Conservation (phyloP, 2,888 invertebrate genomes). For the Sabatieria punctata region DNA sequence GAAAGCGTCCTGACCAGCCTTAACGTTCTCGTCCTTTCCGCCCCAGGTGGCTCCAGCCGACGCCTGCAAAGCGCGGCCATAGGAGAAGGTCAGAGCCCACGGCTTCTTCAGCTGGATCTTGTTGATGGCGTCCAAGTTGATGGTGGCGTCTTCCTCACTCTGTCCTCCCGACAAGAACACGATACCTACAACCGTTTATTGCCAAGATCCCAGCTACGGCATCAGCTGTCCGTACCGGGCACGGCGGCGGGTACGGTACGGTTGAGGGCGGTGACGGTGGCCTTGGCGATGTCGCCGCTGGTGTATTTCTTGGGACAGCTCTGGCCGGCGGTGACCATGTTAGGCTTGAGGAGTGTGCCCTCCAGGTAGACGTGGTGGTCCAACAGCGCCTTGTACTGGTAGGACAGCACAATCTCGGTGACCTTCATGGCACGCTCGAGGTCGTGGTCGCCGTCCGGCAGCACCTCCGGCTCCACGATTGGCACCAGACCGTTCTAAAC, state of each 20-base stretch:
- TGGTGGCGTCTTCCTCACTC: constrained; percentile 89
- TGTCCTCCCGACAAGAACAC: constrained; percentile 97
- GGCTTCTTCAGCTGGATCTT: constrained; percentile 63
- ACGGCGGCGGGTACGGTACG: constrained; percentile 89
- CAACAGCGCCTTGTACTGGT: constrained; percentile 26
- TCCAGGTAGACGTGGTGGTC: constrained; percentile 32
- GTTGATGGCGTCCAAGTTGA: constrained; percentile 92
- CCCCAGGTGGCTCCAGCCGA: constrained; percentile 86
- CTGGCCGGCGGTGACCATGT: constrained; percentile 93
- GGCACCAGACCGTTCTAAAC: constrained; percentile 22
- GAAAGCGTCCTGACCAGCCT: constrained; percentile 66
- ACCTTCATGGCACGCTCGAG: constrained; percentile 28
- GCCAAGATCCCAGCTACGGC: too few relatives aligned
- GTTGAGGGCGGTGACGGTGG: constrained; percentile 78
- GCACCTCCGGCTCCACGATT: constrained; percentile 26
- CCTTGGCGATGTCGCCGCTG: constrained; percentile 66
- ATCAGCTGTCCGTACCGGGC: too few relatives aligned
- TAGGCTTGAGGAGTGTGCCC: constrained; percentile 30
- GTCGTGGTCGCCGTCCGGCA: constrained; percentile 24
- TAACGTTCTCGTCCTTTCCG: constrained; percentile 72
- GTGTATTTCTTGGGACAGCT: constrained; percentile 55
- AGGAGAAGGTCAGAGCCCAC: constrained; percentile 94
- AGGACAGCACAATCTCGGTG: constrained; percentile 26
- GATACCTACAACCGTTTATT: too few relatives aligned
- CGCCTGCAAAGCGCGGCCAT: constrained; percentile 88